Percentiles rank a stretch among this genome's conserved stretches.
phyloP scores from a whole-genome alignment of 2,797 vertebrate species.

The Gymnopithys bicolor region DNA sequence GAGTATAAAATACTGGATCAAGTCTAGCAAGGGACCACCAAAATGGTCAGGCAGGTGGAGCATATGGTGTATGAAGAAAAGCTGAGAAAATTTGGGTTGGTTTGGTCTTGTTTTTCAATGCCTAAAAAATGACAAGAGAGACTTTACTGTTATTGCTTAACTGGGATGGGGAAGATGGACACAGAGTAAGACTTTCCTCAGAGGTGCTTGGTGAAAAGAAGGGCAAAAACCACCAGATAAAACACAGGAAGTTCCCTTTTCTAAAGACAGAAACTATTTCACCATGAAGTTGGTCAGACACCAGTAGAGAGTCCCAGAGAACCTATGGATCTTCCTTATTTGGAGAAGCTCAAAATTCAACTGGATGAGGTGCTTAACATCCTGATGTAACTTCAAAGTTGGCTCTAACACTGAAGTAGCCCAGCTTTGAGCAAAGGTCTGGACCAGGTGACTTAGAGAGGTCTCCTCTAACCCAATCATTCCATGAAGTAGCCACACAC shows the following conservation, averaged over 20 bases:
- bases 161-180: neutral
- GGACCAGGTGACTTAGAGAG: neutral
- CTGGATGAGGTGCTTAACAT: neutral
- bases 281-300: neutral
- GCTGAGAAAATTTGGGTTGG: neutral
- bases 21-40: neutral
- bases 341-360: neutral
- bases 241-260: neutral
- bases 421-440: neutral
- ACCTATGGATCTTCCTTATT: fast-evolving
- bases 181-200: neutral
- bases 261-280: neutral
- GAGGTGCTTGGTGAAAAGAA: neutral
- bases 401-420: neutral
- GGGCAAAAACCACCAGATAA: neutral
- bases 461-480: neutral
- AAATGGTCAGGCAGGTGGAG: neutral
- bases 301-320: neutral
- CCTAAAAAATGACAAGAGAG: neutral
- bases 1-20: neutral
- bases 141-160: neutral
- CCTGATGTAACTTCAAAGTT: neutral
- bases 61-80: neutral
- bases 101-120: neutral
- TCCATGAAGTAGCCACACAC: neutral